Evolutionary conservation across 2,888 invertebrate species (phyloP).

Genomic region (Eurois occulta): DNA sequence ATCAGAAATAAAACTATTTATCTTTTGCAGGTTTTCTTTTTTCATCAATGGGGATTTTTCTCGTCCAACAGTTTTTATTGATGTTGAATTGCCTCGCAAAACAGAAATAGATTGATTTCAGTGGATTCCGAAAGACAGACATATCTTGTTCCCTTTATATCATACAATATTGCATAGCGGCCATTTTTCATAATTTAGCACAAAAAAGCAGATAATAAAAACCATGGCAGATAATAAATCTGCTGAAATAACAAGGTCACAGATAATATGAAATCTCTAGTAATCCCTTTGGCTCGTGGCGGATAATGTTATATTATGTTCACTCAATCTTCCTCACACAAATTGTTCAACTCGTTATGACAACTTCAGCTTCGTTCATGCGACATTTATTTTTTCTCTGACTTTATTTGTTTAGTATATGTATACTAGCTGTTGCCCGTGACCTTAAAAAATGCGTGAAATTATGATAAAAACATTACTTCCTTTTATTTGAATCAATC

Average conservation of each 20-base stretch:
- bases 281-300: conserved; percentile 59
- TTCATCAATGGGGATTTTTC: conserved; percentile 8
- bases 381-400: neutral
- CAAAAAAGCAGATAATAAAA: conserved; percentile 36
- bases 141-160: neutral
- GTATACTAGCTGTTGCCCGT: too few relatives aligned
- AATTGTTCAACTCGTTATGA: conserved; percentile 34
- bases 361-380: conserved; percentile 6
- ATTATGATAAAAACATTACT: too few relatives aligned
- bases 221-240: conserved; percentile 53
- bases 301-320: conserved; percentile 58
- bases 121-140: neutral
- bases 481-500: too few relatives aligned
- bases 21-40: neutral
- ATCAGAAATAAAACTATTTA: neutral
- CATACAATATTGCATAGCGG: neutral
- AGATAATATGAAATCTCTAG: conserved; percentile 61
- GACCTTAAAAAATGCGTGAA: too few relatives aligned
- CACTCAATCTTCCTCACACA: conserved; percentile 57
- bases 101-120: conserved; percentile 25
- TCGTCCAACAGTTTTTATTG: neutral
- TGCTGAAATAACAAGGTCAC: conserved; percentile 50
- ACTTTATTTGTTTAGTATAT: neutral
- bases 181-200: conserved; percentile 27
- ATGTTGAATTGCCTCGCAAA: neutral